Base-by-base conservation (phyloP, 2,888 invertebrate genomes). In the Pterobdella sp. region DNA sequence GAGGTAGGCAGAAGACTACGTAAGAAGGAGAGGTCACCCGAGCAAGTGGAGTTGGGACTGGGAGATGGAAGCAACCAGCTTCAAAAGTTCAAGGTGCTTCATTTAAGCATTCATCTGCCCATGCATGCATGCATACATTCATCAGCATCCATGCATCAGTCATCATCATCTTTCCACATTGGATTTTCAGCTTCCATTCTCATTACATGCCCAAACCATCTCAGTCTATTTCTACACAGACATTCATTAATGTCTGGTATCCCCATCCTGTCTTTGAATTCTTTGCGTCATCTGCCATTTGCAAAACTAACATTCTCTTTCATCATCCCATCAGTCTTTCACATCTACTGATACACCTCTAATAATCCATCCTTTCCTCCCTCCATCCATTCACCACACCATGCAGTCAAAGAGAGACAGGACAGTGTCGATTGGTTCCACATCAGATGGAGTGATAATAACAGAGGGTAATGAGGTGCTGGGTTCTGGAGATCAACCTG, bases 361-460 rank as follows among this genome's bases (percentile, higher is more conserved):
- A n/a, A n/a, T n/a, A n/a, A n/a, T n/a, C n/a, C n/a, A n/a, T n/a
- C 49, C 49, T 42, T 42, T 7, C 22, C 49, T 42, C 49, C 49
- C 49, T 14, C 49, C 49, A 7, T 29, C 35, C 37, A n/a, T n/a
- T n/a, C n/a, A n/a, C n/a, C n/a, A n/a, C n/a, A n/a, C n/a, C n/a
- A n/a, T 32, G 32, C 81, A 83, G 76, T 83, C 82, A 73, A 79
- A 80, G 49, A 76, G 83, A 2, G 81, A 82, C 76, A 76, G 84
- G 42, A 83, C 82, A 29, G 81, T 82, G 65, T 82, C 82, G 35
- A 81, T 81, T 63, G 81, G 82, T 26, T 82, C 82, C 3, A 76
- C 82, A 26, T 32, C 68, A 3, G 82, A 84, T 73, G 82, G 82
- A 72, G 81, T 80, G 76, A 79, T 84, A 73, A 84, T 84, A 52